A percentile compares a stretch with the other conserved stretches of the same genome.
These are phyloP conservation scores for Marronus borbonicus DNA, from an alignment of 2,888 invertebrate genomes.

Conservation along the genomic window DNA sequence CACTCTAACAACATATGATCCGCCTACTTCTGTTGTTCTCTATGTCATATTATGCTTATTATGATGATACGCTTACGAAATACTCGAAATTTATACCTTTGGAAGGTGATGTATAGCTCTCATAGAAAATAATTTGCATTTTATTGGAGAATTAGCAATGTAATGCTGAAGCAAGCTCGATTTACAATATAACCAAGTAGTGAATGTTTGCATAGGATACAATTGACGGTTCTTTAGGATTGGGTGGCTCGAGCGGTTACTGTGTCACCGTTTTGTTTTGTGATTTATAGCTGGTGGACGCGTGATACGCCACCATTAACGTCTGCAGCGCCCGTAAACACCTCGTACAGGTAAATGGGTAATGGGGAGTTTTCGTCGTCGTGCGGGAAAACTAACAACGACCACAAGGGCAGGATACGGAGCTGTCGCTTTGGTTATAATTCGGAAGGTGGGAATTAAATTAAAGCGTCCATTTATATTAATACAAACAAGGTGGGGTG, in stretches of 20 bases:
- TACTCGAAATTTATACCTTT: no score
- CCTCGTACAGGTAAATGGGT: slow-evolving; percentile 66
- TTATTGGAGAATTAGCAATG: no score
- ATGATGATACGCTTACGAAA: no score
- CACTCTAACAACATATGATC: no score
- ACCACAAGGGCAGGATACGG: slow-evolving; percentile 60
- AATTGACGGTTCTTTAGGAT: no score
- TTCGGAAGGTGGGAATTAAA: slow-evolving; percentile 17
- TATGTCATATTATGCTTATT: no score
- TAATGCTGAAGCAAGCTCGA: no score
- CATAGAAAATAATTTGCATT: no score
- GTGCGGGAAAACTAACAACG: background rate
- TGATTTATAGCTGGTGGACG: slow-evolving; percentile 64
- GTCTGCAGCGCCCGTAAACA: slow-evolving; percentile 59
- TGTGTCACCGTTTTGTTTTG: slow-evolving; percentile 51
- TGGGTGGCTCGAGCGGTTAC: slow-evolving; percentile 12
- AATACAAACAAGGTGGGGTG: slow-evolving; percentile 6
- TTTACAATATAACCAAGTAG: no score
- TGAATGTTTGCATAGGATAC: no score
- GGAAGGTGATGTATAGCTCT: no score
- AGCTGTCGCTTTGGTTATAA: slow-evolving; percentile 47
- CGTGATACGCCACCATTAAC: slow-evolving; percentile 46
- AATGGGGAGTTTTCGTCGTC: slow-evolving; percentile 65
- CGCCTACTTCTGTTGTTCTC: no score
- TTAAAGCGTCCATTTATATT: slow-evolving; percentile 15